Percentiles rank a stretch among this genome's conserved stretches.
Evolutionary conservation across 2,888 invertebrate species (phyloP).

Genomic region (Spisula subtruncata): DNA sequence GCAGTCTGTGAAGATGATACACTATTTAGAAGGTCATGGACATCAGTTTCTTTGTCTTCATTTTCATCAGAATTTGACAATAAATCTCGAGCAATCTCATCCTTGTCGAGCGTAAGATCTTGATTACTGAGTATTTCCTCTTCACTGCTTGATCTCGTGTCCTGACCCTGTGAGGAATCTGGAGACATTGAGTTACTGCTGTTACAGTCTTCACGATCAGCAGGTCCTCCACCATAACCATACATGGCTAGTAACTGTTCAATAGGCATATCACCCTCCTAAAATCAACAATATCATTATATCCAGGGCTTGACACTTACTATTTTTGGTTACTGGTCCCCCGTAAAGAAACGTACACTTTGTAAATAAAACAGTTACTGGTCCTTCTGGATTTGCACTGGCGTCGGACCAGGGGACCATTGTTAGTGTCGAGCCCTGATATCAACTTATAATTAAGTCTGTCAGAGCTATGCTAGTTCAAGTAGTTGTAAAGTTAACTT

Average conservation of each 20-base stretch:
- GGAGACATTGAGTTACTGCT: slow-evolving; percentile 46
- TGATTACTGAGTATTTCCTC: slow-evolving; percentile 88
- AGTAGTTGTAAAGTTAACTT: too few species aligned
- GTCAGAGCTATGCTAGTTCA: too few species aligned
- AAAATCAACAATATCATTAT: slow-evolving; percentile 59
- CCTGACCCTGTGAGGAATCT: slow-evolving; percentile 68
- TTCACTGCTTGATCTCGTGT: slow-evolving; percentile 87
- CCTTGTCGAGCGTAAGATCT: slow-evolving; percentile 88
- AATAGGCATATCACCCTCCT: slow-evolving; percentile 98
- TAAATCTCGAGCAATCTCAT: slow-evolving; percentile 87
- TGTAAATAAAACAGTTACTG: too few species aligned
- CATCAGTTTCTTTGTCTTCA: slow-evolving; percentile 86
- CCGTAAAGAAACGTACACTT: too few species aligned
- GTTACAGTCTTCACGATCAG: slow-evolving; percentile 27
- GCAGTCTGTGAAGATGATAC: slow-evolving; percentile 87
- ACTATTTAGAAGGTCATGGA: slow-evolving; percentile 85
- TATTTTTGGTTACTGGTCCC: too few species aligned
- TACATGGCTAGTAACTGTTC: slow-evolving; percentile 97
- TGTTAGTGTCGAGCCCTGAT: too few species aligned
- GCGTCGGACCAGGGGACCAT: too few species aligned
- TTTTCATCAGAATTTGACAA: slow-evolving; percentile 84
- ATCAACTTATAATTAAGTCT: too few species aligned
- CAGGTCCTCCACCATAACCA: slow-evolving; percentile 67
- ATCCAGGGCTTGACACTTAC: too few species aligned
- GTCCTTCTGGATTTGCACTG: too few species aligned